Percentiles rank a stretch among this genome's conserved stretches.
These are phyloP conservation scores for Lysandra bellargus DNA, from an alignment of 2,888 invertebrate species.

Conservation along the genomic window DNA sequence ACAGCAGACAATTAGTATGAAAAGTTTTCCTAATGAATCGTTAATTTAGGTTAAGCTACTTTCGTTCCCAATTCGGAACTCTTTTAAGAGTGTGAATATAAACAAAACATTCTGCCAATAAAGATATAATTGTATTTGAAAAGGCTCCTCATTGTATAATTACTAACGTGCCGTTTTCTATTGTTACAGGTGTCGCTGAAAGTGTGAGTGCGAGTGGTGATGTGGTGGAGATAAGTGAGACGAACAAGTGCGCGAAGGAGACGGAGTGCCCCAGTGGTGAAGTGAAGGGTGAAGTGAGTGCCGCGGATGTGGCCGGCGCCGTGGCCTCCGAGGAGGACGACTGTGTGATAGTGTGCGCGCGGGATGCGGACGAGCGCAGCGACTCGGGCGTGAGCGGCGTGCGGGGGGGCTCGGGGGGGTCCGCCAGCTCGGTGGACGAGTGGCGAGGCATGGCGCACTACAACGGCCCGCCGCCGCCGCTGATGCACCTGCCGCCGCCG, in stretches of 20 bases:
- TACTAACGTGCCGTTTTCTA: conserved; percentile 36
- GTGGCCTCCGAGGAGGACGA: conserved; percentile 83
- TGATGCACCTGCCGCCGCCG: conserved; percentile 72
- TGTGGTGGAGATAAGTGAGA: conserved; percentile 69
- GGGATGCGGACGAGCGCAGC: conserved; percentile 80
- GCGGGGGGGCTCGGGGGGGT: conserved; percentile 85
- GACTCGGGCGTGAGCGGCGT: conserved; percentile 88
- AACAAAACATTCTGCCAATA: no score
- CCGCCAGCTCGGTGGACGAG: conserved; percentile 88
- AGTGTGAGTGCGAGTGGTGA: conserved; percentile 72
- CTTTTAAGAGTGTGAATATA: not conserved
- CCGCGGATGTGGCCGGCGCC: conserved; percentile 76
- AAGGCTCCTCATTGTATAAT: not conserved
- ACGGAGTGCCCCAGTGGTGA: conserved; percentile 64
- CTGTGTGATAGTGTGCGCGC: conserved; percentile 83
- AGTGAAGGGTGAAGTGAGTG: conserved; percentile 75
- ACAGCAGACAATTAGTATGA: not conserved
- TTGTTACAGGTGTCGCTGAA: conserved; percentile 71
- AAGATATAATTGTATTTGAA: not conserved
- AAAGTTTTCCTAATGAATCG: not conserved
- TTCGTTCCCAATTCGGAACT: not conserved
- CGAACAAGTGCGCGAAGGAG: conserved; percentile 73
- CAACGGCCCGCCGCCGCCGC: conserved; percentile 82
- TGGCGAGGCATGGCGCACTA: conserved; percentile 88
- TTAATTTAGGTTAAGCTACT: not conserved